Evolutionary conservation across 1,140 invertebrate genomes (phyloP).

Genomic region (Drosophila pachea): DNA sequence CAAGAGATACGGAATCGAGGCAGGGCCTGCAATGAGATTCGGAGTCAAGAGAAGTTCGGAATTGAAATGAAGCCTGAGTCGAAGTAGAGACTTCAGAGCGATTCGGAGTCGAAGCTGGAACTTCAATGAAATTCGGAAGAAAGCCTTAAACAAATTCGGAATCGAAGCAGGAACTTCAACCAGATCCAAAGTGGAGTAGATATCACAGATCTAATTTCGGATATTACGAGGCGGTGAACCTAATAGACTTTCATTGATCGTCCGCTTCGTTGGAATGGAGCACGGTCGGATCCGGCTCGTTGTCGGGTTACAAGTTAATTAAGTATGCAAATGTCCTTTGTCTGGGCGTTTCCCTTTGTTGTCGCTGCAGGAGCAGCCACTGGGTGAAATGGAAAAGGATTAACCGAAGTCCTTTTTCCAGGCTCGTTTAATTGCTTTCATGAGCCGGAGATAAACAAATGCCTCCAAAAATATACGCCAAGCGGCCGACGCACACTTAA

Average conservation of each 20-base stretch:
- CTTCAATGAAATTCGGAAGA: too few species aligned
- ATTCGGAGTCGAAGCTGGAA: too few species aligned
- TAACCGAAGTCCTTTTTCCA: slow-evolving; percentile 58
- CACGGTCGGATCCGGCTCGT: slow-evolving; percentile 19
- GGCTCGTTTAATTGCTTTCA: slow-evolving; percentile 69
- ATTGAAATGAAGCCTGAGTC: too few species aligned
- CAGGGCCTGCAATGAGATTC: too few species aligned
- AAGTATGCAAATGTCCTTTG: slow-evolving; percentile 70
- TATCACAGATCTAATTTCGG: too few species aligned
- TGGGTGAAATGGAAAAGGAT: slow-evolving; percentile 45
- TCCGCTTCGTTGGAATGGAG: not conserved
- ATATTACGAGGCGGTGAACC: too few species aligned
- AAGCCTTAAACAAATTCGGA: too few species aligned
- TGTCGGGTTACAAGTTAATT: slow-evolving; percentile 63
- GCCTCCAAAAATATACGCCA: slow-evolving; percentile 19
- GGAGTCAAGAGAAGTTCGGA: too few species aligned
- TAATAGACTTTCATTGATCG: not conserved
- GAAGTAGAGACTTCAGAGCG: too few species aligned
- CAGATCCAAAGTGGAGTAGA: too few species aligned
- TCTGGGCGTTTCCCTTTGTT: slow-evolving; percentile 20
- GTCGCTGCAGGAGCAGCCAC: not conserved
- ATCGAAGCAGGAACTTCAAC: too few species aligned
- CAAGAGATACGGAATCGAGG: too few species aligned
- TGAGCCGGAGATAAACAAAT: slow-evolving; percentile 52
- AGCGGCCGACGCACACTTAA: slow-evolving; percentile 14